Conservation (phyloP, 1,140 invertebrate species). For the Hylaeus volcanicus region DNA sequence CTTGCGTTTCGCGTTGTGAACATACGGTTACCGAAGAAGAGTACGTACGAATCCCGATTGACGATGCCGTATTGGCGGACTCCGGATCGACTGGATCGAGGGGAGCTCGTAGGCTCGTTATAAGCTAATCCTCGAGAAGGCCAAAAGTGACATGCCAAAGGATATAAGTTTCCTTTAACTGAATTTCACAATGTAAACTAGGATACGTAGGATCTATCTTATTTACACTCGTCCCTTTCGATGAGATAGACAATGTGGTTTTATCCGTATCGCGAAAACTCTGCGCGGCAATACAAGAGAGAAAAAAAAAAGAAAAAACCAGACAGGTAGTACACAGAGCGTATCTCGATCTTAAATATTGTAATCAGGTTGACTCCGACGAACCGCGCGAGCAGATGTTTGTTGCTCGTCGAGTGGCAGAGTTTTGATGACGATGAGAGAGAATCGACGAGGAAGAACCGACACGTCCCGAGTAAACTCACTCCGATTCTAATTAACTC, state of each 20-base stretch:
- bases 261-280: not conserved
- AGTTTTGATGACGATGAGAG: not conserved
- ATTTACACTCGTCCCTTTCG: constrained; percentile 42
- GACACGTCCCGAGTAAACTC: constrained; percentile 1
- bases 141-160: constrained; percentile 71
- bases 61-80: constrained; percentile 17
- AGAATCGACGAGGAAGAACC: not conserved
- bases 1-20: constrained; percentile 59
- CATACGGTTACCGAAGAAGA: constrained; percentile 7
- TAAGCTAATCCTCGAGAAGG: constrained; percentile 41
- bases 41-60: not conserved
- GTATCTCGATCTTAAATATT: constrained; percentile 6
- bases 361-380: not conserved
- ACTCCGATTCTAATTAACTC: constrained; percentile 21
- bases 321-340: constrained; percentile 10
- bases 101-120: constrained; percentile 4
- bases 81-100: not conserved
- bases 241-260: not conserved
- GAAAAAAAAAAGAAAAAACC: not conserved
- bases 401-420: not conserved
- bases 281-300: not conserved
- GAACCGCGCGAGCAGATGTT: not conserved
- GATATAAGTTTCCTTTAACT: constrained; percentile 69
- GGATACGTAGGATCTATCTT: constrained; percentile 36
- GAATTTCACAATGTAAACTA: constrained; percentile 59